Conservation (phyloP, 2,113 vertebrate species). For the Hydropotes inermis region DNA sequence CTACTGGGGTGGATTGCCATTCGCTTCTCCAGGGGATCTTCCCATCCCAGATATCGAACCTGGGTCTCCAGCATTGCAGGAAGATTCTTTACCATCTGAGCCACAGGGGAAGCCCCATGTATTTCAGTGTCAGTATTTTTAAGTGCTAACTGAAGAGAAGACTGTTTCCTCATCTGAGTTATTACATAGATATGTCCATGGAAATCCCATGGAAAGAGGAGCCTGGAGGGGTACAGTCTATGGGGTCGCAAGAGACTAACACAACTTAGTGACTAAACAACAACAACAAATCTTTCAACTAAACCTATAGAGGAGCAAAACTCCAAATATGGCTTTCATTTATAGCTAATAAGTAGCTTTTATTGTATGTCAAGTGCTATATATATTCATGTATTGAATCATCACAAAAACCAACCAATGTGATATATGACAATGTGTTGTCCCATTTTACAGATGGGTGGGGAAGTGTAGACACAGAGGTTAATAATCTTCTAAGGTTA, state of each 20-base stretch:
- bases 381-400: background rate
- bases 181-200: background rate
- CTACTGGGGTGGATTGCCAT: background rate
- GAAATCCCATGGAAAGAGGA: background rate
- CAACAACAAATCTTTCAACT: background rate
- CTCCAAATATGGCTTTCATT: background rate
- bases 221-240: background rate
- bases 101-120: background rate
- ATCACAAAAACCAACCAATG: background rate
- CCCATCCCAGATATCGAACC: background rate
- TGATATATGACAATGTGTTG: background rate
- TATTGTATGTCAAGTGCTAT: background rate
- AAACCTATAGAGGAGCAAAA: background rate
- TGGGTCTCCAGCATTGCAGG: background rate
- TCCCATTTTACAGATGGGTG: background rate
- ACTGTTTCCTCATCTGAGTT: background rate
- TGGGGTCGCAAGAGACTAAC: background rate
- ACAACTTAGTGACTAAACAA: background rate
- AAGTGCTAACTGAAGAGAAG: background rate
- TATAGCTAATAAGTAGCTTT: background rate
- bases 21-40: background rate
- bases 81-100: background rate
- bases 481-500: background rate
- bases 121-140: background rate
- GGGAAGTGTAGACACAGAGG: background rate